Percentiles rank a stretch among this genome's conserved stretches.
Conservation (phyloP, 2,113 vertebrate genomes). For the Vanacampus margaritifer region DNA sequence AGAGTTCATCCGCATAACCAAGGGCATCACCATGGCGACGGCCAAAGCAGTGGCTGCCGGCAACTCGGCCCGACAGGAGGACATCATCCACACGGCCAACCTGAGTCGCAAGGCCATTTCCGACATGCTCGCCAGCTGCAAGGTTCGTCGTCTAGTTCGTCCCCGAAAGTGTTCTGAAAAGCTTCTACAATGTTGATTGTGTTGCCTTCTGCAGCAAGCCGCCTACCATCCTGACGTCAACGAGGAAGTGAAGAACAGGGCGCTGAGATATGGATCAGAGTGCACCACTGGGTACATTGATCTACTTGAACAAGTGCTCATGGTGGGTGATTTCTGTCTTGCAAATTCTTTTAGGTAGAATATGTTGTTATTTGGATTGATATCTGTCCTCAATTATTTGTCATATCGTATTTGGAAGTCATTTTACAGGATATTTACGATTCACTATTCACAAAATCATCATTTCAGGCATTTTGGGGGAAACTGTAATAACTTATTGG, state of each 20-base stretch:
- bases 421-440: too few relatives aligned
- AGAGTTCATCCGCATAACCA: slow-evolving; percentile 98
- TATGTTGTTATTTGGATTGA: neutral
- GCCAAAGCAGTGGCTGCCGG: slow-evolving; percentile 97
- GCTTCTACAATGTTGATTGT: neutral
- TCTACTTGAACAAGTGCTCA: slow-evolving; percentile 89
- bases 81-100: slow-evolving; percentile 95
- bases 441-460: too few relatives aligned
- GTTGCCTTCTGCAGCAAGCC: slow-evolving; percentile 81
- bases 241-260: slow-evolving; percentile 82
- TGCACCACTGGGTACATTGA: slow-evolving; percentile 90
- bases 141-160: slow-evolving; percentile 42
- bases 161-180: neutral
- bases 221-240: slow-evolving; percentile 87
- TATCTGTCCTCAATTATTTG: neutral
- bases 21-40: slow-evolving; percentile 97
- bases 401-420: neutral
- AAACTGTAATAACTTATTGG: too few relatives aligned
- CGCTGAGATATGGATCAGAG: slow-evolving; percentile 84
- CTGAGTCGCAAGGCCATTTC: slow-evolving; percentile 95
- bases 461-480: too few relatives aligned
- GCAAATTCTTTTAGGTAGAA: neutral
- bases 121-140: slow-evolving; percentile 89
- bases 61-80: slow-evolving; percentile 93
- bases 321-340: slow-evolving; percentile 67